Base-by-base conservation (phyloP, 2,797 vertebrate genomes). In the Decapterus maruadsi region DNA sequence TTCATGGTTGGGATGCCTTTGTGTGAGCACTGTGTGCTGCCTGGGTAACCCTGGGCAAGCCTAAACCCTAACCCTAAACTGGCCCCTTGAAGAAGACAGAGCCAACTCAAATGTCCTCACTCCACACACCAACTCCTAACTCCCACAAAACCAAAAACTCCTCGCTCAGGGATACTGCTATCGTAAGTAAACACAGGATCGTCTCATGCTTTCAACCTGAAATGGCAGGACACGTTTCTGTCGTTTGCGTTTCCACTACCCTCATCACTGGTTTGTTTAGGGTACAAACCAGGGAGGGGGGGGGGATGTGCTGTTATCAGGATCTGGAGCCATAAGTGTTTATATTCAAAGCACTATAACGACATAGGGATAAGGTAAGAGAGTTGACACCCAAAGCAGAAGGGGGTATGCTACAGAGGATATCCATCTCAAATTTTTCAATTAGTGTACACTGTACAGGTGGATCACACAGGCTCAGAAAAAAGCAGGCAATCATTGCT, bases 331-430 rank as follows among this genome's bases (percentile, higher is more conserved):
- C 72, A 51, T 26, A 68, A 63, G 76, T 93, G 89, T 93, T 90
- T 87, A 84, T 16, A 91, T 72, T 83, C 84, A 85, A 88, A 93
- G 84, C 91, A 93, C 3, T 10, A 0, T 4, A 13, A 58, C 50
- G 69, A 84, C 70, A 60, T 72, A 80, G 79, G 81, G 72, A 45
- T 55, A 26, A 64, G 68, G 73, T 58, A 1, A 64, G 51, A 81
- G 54, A 90, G 90, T 92, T 90, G 86, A 93, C 81, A 94, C 62
- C 89, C 81, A 90, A 87, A 92, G 86, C 88, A 92, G 13, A 11
- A 3, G 34, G 7, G 46, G 42, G 59, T 50, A 22, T 69, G 67
- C 76, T 75, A 42, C 22, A 68, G 17, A 80, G 16, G 8, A 55
- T n/a, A 61, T 50, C 43, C 59, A 68, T n/a, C 51, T 58, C 8